A percentile compares a stretch with the other conserved stretches of the same genome.
phyloP scores from a whole-genome alignment of 2,113 vertebrate genomes.

The Apteryx owenii region DNA sequence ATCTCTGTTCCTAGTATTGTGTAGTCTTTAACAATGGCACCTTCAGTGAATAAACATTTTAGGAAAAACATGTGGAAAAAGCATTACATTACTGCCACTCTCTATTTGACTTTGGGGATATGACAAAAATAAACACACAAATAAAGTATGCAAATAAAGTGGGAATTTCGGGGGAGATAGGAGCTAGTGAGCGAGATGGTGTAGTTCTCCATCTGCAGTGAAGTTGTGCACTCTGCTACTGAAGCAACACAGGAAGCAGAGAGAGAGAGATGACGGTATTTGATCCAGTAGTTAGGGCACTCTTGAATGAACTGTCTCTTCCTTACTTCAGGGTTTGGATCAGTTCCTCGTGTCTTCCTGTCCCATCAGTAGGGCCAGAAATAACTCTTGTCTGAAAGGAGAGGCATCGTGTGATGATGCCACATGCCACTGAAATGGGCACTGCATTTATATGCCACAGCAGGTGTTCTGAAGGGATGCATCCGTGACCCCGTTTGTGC shows the following conservation, averaged over 20 bases:
- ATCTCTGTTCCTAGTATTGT: not conserved
- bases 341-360: not conserved
- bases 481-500: not conserved
- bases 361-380: not conserved
- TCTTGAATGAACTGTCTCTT: not conserved
- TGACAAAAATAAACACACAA: not conserved
- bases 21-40: not conserved
- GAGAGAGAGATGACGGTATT: not conserved
- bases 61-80: slow-evolving; percentile 17
- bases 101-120: slow-evolving; percentile 28
- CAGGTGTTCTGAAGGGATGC: not conserved
- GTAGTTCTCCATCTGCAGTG: not conserved
- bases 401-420: not conserved
- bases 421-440: fast-evolving
- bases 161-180: not conserved
- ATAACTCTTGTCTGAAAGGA: not conserved
- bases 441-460: not conserved
- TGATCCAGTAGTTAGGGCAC: not conserved
- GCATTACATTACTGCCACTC: not conserved
- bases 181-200: not conserved
- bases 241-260: not conserved
- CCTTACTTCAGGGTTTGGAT: not conserved
- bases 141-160: slow-evolving; percentile 34
- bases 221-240: not conserved
- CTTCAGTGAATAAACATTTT: slow-evolving; percentile 6